phyloP scores from a whole-genome alignment of 2,113 vertebrate genomes.

The Chinchilla lanigera region DNA sequence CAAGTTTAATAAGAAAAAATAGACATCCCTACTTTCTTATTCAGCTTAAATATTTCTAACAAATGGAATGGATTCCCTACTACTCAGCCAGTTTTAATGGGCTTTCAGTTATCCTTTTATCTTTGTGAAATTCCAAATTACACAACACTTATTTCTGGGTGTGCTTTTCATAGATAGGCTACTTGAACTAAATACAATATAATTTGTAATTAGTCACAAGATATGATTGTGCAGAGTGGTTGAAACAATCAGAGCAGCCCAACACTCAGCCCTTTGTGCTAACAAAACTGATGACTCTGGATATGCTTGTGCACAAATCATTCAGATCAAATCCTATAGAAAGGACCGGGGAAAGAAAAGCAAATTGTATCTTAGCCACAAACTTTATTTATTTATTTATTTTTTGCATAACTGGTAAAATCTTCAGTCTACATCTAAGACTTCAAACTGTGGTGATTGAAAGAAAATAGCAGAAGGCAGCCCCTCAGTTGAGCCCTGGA shows the following conservation, averaged over 20 bases:
- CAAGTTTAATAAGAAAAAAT: background rate
- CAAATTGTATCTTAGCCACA: background rate
- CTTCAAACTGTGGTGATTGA: background rate
- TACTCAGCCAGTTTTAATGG: background rate
- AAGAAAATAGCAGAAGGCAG: too few relatives aligned
- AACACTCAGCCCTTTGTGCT: accelerated
- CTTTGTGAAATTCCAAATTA: background rate
- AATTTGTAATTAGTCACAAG: background rate
- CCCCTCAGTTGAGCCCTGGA: background rate
- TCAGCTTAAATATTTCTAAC: background rate
- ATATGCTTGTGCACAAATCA: too few relatives aligned
- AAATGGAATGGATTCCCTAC: background rate
- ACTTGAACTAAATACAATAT: background rate
- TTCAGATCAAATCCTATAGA: background rate
- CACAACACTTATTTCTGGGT: too few relatives aligned
- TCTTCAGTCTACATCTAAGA: background rate
- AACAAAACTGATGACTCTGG: background rate
- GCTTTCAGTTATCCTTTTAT: background rate
- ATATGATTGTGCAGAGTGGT: too few relatives aligned
- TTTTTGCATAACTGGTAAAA: background rate
- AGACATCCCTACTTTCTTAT: background rate
- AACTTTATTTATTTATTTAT: background rate
- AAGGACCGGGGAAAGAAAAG: background rate
- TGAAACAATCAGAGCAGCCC: background rate
- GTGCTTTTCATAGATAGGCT: background rate